These are phyloP conservation scores for Aphelenchoides fujianensis DNA, from an alignment of 1,140 invertebrate genomes.

Conservation along the genomic window DNA sequence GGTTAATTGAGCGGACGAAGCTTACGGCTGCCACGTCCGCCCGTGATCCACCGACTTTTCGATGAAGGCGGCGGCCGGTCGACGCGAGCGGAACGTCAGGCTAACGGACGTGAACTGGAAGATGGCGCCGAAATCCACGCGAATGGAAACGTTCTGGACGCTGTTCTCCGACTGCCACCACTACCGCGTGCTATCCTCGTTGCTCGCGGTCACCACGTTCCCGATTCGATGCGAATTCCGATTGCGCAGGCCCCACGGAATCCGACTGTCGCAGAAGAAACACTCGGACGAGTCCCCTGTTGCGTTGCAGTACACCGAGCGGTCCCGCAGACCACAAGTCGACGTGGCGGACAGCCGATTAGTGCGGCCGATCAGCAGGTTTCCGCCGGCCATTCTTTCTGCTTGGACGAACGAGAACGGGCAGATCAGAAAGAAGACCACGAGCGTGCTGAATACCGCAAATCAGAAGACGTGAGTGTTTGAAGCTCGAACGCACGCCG, in stretches of 20 bases:
- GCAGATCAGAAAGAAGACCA: no score
- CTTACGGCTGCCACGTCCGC: slow-evolving; percentile 84
- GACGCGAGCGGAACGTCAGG: slow-evolving; percentile 89
- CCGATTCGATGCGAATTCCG: slow-evolving; percentile 78
- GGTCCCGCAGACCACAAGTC: slow-evolving; percentile 77
- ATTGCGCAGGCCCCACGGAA: background rate
- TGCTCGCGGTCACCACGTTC: slow-evolving; percentile 81
- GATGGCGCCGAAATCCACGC: slow-evolving; percentile 86
- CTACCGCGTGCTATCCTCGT: slow-evolving; percentile 67
- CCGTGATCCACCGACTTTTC: slow-evolving; percentile 90
- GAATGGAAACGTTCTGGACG: slow-evolving; percentile 75
- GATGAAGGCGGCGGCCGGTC: slow-evolving; percentile 90
- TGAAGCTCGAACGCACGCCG: no score
- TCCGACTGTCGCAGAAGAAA: slow-evolving; percentile 82
- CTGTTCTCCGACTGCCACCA: slow-evolving; percentile 98
- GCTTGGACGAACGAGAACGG: no score
- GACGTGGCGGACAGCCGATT: slow-evolving; percentile 79
- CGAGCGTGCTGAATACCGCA: no score
- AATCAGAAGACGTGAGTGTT: no score
- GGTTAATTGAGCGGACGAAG: no score
- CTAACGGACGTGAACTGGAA: slow-evolving; percentile 97
- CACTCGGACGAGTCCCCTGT: slow-evolving; percentile 86
- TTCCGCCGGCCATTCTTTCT: slow-evolving; percentile 94
- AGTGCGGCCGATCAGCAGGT: slow-evolving; percentile 90
- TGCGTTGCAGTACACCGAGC: slow-evolving; percentile 78